Conservation (phyloP, 2,113 vertebrate species). For the Limnothrissa miodon region DNA sequence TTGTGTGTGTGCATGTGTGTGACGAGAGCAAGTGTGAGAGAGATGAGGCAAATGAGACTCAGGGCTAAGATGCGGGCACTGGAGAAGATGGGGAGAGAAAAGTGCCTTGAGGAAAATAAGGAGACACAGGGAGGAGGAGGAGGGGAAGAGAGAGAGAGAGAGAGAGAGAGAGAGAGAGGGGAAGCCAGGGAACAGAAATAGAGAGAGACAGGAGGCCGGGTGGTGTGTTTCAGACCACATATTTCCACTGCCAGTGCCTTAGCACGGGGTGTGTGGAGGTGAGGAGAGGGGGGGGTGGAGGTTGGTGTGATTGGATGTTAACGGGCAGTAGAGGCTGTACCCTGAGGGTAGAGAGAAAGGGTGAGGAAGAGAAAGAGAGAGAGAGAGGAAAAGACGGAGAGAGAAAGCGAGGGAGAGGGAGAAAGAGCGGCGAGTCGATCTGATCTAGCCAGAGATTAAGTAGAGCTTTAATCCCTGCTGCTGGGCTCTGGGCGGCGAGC, state of each 20-base stretch:
- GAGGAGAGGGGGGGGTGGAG: not conserved
- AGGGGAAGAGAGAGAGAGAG: conserved; percentile 7
- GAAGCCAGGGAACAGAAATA: not conserved
- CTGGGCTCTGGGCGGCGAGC: not conserved
- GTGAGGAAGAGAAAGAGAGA: not conserved
- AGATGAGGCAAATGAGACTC: conserved; percentile 4
- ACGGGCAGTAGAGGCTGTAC: not conserved
- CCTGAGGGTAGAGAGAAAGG: not conserved
- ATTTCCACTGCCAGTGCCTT: conserved; percentile 24
- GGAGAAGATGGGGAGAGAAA: not conserved
- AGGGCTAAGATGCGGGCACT: not conserved
- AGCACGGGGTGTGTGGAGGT: conserved; percentile 4
- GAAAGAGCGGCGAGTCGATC: conserved; percentile 7
- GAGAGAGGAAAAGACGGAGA: not conserved
- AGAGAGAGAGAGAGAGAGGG: conserved; percentile 16
- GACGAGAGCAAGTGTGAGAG: not conserved
- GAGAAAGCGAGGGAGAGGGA: not conserved
- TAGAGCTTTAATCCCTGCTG: conserved; percentile 28
- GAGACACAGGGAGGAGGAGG: not conserved
- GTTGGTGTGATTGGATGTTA: not conserved
- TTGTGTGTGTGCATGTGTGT: not conserved
- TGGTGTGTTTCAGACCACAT: conserved; percentile 39
- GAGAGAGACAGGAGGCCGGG: conserved; percentile 16
- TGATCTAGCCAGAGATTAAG: conserved; percentile 44
- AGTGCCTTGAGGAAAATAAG: not conserved